Evolutionary conservation across 2,113 vertebrate genomes (phyloP).

Genomic region (Catharus bicknelli): DNA sequence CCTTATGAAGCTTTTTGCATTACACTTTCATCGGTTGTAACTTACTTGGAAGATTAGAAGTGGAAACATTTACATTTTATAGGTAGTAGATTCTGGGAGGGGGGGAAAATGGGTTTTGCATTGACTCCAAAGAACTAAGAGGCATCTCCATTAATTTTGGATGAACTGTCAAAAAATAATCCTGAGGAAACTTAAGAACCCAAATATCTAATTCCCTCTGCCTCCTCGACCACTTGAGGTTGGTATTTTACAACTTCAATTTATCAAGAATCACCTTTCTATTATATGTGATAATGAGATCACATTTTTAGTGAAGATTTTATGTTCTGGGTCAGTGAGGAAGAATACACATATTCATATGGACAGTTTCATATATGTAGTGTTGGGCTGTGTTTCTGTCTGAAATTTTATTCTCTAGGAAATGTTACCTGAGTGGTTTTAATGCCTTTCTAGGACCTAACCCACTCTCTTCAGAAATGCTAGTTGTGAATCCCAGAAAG

Average conservation of each 20-base stretch:
- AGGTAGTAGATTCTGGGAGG: not conserved
- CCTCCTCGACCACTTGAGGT: not conserved
- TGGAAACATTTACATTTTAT: not conserved
- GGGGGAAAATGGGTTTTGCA: not conserved
- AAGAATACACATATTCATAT: not conserved
- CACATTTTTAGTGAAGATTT: not conserved
- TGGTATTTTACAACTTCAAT: not conserved
- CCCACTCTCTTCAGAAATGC: not conserved
- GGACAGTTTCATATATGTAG: not conserved
- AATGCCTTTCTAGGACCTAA: not conserved
- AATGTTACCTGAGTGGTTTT: not conserved
- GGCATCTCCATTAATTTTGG: not conserved
- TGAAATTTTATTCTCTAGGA: not conserved
- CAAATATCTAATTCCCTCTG: not conserved
- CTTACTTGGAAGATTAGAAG: not conserved
- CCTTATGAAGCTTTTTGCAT: not conserved
- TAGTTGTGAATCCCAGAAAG: not conserved
- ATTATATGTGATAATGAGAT: not conserved
- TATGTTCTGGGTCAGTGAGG: not conserved
- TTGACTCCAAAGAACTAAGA: not conserved
- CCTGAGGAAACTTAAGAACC: not conserved
- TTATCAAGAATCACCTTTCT: not conserved
- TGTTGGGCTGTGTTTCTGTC: not conserved
- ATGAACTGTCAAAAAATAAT: not conserved
- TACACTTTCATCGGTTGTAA: not conserved